These are phyloP conservation scores for Phylloscopus collybita DNA, from an alignment of 2,797 vertebrate genomes.

Conservation along the genomic window DNA sequence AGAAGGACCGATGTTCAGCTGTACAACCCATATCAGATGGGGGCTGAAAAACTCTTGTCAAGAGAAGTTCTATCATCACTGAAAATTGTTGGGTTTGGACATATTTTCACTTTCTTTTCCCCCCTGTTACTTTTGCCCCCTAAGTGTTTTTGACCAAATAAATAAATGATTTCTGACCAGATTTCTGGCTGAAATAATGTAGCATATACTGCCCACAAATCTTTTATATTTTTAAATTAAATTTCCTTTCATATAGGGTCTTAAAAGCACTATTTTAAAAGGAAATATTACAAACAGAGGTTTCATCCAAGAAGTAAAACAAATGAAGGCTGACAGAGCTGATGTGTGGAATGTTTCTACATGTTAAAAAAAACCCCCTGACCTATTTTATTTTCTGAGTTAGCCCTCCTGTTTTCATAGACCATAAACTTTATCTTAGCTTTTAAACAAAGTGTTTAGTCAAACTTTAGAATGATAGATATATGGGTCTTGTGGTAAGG, in stretches of 20 bases:
- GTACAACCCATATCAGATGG: background rate
- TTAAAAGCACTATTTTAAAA: background rate
- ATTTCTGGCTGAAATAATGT: background rate
- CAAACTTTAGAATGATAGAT: background rate
- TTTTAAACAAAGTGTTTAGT: background rate
- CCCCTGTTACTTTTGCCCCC: rapidly evolving
- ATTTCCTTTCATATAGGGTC: background rate
- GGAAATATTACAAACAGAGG: background rate
- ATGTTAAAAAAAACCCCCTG: background rate
- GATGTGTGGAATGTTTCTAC: background rate
- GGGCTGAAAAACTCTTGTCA: background rate
- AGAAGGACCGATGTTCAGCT: background rate
- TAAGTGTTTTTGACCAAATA: background rate
- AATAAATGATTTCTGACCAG: background rate
- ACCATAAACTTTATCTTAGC: background rate
- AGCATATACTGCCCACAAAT: rapidly evolving
- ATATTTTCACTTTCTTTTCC: rapidly evolving
- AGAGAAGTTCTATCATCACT: background rate
- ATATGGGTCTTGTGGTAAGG: background rate
- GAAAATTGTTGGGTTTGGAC: background rate
- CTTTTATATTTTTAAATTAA: background rate
- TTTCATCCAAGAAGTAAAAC: background rate
- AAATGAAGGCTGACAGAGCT: background rate
- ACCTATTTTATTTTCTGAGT: background rate
- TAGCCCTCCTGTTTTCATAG: background rate